Conservation (phyloP, 2,113 vertebrate species). For the Emydocephalus ijimae region DNA sequence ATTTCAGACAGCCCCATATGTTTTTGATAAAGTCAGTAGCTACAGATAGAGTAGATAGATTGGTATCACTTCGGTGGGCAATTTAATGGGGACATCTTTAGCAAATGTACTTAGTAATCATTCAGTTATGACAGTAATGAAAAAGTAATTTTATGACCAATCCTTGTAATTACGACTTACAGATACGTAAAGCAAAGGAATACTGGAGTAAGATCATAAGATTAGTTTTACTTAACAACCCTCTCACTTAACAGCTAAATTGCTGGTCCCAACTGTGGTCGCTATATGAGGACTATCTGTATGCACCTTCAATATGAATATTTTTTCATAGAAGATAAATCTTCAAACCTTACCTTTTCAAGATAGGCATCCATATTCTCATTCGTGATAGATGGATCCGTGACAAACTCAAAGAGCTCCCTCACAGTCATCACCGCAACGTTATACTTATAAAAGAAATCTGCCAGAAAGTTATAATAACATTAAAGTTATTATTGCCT, state of each 20-base stretch:
- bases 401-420: slow-evolving; percentile 95
- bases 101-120: not conserved
- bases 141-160: not conserved
- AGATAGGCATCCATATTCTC: slow-evolving; percentile 89
- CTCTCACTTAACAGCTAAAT: not conserved
- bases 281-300: not conserved
- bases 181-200: not conserved
- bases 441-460: slow-evolving; percentile 81
- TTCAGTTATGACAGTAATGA: not conserved
- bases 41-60: not conserved
- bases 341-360: slow-evolving; percentile 72
- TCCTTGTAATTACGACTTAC: not conserved
- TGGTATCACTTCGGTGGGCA: not conserved
- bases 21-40: not conserved
- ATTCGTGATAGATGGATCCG: slow-evolving; percentile 83
- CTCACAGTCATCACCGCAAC: slow-evolving; percentile 92
- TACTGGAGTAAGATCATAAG: not conserved
- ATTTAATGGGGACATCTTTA: not conserved
- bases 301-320: not conserved
- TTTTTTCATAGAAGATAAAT: not conserved
- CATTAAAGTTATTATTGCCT: not conserved
- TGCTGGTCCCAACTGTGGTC: not conserved
- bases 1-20: not conserved
- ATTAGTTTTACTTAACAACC: not conserved
- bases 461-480: slow-evolving; percentile 59